A percentile compares a stretch with the other conserved stretches of the same genome.
Evolutionary conservation across 92 coral and sea anemone species (phyloP).

Genomic region (Epizoanthus ramosus): DNA sequence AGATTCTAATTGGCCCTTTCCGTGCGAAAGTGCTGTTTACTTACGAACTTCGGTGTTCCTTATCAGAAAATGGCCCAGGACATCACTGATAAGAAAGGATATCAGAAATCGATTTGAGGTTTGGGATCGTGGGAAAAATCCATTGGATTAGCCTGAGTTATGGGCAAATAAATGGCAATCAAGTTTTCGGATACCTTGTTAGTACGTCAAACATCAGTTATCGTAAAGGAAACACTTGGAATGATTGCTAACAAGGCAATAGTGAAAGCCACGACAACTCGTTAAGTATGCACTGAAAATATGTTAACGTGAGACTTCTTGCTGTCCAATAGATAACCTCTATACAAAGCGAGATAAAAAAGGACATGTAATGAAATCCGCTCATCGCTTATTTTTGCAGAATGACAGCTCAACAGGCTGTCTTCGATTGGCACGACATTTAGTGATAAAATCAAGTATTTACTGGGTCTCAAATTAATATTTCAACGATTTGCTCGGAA

Average conservation of each 20-base stretch:
- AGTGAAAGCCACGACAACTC: no score
- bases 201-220: constrained; percentile 5
- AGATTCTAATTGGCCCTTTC: constrained; percentile 26
- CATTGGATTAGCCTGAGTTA: constrained; percentile 2
- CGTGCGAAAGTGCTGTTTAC: constrained; percentile 7
- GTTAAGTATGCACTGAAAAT: background rate
- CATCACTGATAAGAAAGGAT: constrained; percentile 41
- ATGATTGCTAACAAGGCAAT: constrained; percentile 21
- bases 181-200: constrained; percentile 13
- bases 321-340: background rate
- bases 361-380: background rate
- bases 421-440: constrained; percentile 14
- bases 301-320: constrained; percentile 14
- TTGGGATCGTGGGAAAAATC: constrained; percentile 38
- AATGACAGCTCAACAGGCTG: background rate
- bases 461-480: background rate
- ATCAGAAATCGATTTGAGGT: constrained; percentile 27
- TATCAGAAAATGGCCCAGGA: constrained; percentile 39
- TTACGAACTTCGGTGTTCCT: constrained; percentile 13
- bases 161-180: constrained; percentile 12
- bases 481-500: background rate
- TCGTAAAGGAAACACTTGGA: background rate
- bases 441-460: background rate
- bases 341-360: background rate
- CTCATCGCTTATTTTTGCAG: background rate